Conservation (phyloP, 2,113 vertebrate species). For the Psittacula cyanocephala region DNA sequence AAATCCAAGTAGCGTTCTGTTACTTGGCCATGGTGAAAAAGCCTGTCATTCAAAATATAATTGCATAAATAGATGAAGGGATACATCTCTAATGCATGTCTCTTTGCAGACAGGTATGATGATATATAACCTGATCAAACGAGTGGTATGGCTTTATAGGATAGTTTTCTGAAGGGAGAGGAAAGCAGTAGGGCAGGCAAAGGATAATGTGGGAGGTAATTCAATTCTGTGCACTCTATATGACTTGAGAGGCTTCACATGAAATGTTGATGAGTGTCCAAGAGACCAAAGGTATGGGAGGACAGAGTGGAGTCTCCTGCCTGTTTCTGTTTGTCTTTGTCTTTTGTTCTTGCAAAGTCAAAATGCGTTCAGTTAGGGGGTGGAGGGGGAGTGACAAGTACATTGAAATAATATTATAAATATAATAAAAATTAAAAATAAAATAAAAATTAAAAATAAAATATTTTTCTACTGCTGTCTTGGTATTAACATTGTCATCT, state of each 20-base stretch:
- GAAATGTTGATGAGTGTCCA: constrained; percentile 50
- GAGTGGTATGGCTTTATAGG: neutral
- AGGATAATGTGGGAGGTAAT: constrained; percentile 57
- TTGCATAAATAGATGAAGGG: constrained; percentile 5
- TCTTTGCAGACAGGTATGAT: constrained; percentile 44
- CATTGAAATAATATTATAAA: neutral
- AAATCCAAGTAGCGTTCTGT: neutral
- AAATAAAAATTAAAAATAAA: constrained; percentile 34
- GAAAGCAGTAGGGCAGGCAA: constrained; percentile 25
- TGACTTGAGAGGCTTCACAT: constrained; percentile 45
- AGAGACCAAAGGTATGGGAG: neutral
- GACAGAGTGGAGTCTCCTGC: neutral
- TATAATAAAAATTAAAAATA: neutral
- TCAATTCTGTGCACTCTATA: constrained; percentile 60
- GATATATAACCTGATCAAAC: constrained; percentile 50
- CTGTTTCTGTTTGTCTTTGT: neutral
- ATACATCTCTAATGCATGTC: neutral
- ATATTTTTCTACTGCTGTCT: neutral
- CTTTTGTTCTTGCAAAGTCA: neutral
- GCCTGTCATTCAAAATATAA: neutral
- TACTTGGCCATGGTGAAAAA: neutral
- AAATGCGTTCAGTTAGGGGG: neutral
- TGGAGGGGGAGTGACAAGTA: neutral
- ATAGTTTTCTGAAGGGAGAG: neutral
- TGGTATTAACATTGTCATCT: neutral